Evolutionary conservation across 2,888 invertebrate species (phyloP), one percentile per base, ranked within the genome.

Genomic region (Stegophylla sp.): DNA sequence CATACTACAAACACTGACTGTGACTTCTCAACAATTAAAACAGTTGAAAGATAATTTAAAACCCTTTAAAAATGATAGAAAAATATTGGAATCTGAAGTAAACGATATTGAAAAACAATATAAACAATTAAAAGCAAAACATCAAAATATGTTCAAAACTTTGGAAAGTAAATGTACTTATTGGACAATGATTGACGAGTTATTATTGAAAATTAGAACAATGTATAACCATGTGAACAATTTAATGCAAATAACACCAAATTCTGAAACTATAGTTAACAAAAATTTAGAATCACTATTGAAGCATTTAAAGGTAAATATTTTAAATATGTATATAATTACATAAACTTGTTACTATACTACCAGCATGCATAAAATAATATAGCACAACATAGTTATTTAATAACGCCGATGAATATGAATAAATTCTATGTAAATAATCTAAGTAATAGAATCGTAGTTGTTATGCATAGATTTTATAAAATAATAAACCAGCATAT

Each of bases 71-170:
- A 69, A 63, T 43, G 79, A 79, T 3, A 45, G 51, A 45, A 79
- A 79, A 71, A 17, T 23, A 12, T 51, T 79, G 2, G 79, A 79
- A 61, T 71, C 56, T n/a, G 53, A 79, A 48, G 17, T 82, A 26
- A 64, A 59, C 73, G 82, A 81, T 66, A 53, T 26, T 63, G 81
- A 71, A 82, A 79, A 67, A 81, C 73, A 48, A 53, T 81, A 64
- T 53, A 74, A 67, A 66, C 81, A 20, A 56, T 72, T 53, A 84
- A 85, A 23, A 83, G 84, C 51, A 84, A 74, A 83, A 83, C 41
- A 75, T 83, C 20, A 26, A 83, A 53, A 56, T 82, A 0, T 83
- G 82, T 7, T 79, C 82, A 67, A 71, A 71, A 61, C 45, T 48
- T 48, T 79, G 51, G 77, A 82, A 41, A 71, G 20, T 34, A 82